phyloP scores from a whole-genome alignment of 2,113 vertebrate species.

The Microtus richardsoni region DNA sequence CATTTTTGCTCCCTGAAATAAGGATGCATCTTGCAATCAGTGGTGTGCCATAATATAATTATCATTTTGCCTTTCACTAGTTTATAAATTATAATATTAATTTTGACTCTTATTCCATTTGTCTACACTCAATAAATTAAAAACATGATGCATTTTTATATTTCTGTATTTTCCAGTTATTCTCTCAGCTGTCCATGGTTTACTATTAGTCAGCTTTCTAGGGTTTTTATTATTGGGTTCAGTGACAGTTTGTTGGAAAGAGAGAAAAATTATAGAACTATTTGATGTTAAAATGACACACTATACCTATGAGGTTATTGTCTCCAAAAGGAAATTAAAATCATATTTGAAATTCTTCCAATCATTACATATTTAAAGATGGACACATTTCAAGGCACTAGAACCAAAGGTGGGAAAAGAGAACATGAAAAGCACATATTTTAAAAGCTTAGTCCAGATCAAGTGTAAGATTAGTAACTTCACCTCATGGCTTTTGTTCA shows the following conservation, averaged over 20 bases:
- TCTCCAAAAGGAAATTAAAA: neutral
- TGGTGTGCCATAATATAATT: neutral
- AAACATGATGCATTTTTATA: neutral
- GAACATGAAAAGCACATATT: neutral
- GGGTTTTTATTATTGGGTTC: neutral
- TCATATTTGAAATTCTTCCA: neutral
- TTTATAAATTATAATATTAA: neutral
- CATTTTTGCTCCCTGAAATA: neutral
- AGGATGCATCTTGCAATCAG: neutral
- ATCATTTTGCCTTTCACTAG: conserved; percentile 8
- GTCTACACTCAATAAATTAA: neutral
- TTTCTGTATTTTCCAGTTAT: neutral
- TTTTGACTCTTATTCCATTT: neutral
- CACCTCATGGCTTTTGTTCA: neutral
- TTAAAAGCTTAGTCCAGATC: neutral
- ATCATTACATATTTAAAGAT: neutral
- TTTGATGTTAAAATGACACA: neutral
- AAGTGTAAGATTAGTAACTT: neutral
- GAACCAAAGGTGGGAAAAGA: neutral
- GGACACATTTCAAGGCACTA: neutral
- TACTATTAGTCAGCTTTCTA: neutral
- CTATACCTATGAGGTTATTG: neutral
- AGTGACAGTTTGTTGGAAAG: neutral
- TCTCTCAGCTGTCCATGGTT: neutral
- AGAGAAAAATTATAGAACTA: neutral